Evolutionary conservation across 2,797 vertebrate species (phyloP).

Genomic region (Percopsis omiscomaycus): DNA sequence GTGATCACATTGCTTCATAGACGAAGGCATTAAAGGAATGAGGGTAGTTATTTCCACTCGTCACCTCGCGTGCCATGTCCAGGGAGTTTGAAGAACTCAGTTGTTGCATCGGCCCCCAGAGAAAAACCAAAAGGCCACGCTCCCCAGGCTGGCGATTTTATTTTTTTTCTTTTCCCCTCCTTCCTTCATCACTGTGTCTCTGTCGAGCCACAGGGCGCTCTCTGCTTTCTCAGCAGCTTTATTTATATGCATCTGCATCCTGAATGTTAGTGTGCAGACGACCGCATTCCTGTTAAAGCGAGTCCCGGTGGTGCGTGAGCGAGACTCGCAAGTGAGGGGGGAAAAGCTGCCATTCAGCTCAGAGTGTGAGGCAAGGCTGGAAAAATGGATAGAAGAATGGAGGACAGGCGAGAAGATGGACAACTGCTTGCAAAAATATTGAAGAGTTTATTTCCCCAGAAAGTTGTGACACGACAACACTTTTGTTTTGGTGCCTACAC

Average conservation of each 20-base stretch:
- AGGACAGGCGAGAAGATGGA: not conserved
- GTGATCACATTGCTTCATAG: conserved; percentile 16
- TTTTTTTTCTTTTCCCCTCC: not conserved
- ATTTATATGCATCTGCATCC: conserved; percentile 37
- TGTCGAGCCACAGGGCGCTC: not conserved
- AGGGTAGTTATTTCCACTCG: conserved; percentile 9
- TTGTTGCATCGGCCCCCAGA: too few relatives aligned
- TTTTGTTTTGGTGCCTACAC: conserved; percentile 46
- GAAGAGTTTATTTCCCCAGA: conserved; percentile 57
- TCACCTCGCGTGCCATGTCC: conserved; percentile 17
- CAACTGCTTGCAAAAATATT: conserved; percentile 8
- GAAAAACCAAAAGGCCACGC: too few relatives aligned
- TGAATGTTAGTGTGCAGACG: conserved; percentile 33
- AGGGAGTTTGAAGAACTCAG: conserved; percentile 9
- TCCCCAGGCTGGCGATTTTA: not conserved
- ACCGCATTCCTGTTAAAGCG: conserved; percentile 27
- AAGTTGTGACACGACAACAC: conserved; percentile 42
- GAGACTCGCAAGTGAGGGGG: conserved; percentile 10
- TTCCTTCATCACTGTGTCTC: conserved; percentile 11
- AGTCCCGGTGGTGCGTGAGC: not conserved
- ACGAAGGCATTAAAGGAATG: conserved; percentile 23
- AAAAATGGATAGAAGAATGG: conserved; percentile 11
- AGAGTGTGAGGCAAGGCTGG: conserved; percentile 12
- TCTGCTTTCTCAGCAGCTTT: conserved; percentile 29
- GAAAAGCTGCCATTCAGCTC: conserved; percentile 16